Base-by-base conservation (phyloP, 2,888 invertebrate genomes). In the Pristionchus japonicus region DNA sequence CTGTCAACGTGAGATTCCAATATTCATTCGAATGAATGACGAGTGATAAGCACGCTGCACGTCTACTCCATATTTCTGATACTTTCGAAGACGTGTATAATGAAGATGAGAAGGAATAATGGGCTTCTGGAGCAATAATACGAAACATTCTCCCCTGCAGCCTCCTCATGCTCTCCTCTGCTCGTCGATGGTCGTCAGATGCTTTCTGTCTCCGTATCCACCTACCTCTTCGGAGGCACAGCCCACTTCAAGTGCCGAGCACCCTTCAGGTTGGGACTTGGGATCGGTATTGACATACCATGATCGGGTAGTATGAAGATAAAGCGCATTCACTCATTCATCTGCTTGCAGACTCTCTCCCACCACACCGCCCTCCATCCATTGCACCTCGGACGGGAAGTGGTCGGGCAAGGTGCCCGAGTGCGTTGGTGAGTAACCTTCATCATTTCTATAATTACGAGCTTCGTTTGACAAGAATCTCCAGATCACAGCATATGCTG, bases 211-310 rank as follows among this genome's bases (percentile, higher is more conserved):
- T 90, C 91, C 4, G 93, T 93, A 20, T 92, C 92, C 27, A 92
- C 93, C 3, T 91, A 91, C 88, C 91, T 92, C 84, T 92, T 97
- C 64, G 94, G 94, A n/a, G 93, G 93, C 34, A 91, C 91, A 13
- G 93, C 93, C 2, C 90, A 93, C 87, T 96, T 97, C 93, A 96
- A 96, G 70, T 97, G 97, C 94, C 96, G 70, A 37, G 17, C 86
- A 11, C 86, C 86, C 96, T 93, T 96, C 96, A 90, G 97, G 97
- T 92, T 97, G 95, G 93, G n/a, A n/a, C n/a, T 94, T 94, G 17
- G 4, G 20, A 52, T n/a, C n/a, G n/a, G n/a, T n/a, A n/a, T n/a
- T n/a, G n/a, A n/a, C n/a, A n/a, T n/a, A n/a, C n/a, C n/a, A n/a
- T n/a, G n/a, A n/a, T n/a, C n/a, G n/a, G n/a, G n/a, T n/a, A n/a